Evolutionary conservation across 2,113 vertebrate genomes (phyloP).

Genomic region (Centropus bengalensis): DNA sequence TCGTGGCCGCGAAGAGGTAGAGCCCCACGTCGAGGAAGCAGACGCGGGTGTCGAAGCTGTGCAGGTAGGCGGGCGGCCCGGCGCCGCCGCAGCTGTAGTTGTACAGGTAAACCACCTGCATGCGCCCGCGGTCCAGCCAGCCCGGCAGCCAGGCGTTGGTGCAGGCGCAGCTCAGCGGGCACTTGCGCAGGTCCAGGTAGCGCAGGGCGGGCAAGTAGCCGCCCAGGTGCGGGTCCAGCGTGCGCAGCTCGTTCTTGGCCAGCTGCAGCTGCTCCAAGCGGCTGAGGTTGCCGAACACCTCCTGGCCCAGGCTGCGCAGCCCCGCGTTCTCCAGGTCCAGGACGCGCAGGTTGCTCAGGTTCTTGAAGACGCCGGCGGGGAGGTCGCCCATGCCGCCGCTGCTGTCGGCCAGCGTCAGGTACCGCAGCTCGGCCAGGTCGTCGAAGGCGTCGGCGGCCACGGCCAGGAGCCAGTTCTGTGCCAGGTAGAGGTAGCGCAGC

Average conservation of each 20-base stretch:
- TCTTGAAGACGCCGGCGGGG: slow-evolving; percentile 82
- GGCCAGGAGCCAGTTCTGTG: slow-evolving; percentile 73
- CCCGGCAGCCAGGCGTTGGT: slow-evolving; percentile 64
- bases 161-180: slow-evolving; percentile 82
- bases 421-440: slow-evolving; percentile 75
- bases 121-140: slow-evolving; percentile 14
- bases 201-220: slow-evolving; percentile 70
- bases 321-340: slow-evolving; percentile 80
- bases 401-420: slow-evolving; percentile 75
- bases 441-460: slow-evolving; percentile 76
- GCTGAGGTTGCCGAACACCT: slow-evolving; percentile 85
- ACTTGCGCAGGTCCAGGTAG: slow-evolving; percentile 83
- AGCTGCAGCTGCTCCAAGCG: slow-evolving; percentile 67
- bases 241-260: slow-evolving; percentile 80
- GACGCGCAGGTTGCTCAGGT: slow-evolving; percentile 72
- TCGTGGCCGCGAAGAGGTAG: slow-evolving; percentile 76
- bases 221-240: slow-evolving; percentile 64
- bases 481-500: slow-evolving; percentile 76
- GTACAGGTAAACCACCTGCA: slow-evolving; percentile 82
- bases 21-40: slow-evolving; percentile 79
- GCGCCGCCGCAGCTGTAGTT: slow-evolving; percentile 57
- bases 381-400: slow-evolving; percentile 72
- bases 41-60: slow-evolving; percentile 79
- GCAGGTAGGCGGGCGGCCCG: slow-evolving; percentile 9
- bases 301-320: slow-evolving; percentile 17